Base-by-base conservation (phyloP, 2,797 vertebrate species). In the Sebastiscus albofasciatus region DNA sequence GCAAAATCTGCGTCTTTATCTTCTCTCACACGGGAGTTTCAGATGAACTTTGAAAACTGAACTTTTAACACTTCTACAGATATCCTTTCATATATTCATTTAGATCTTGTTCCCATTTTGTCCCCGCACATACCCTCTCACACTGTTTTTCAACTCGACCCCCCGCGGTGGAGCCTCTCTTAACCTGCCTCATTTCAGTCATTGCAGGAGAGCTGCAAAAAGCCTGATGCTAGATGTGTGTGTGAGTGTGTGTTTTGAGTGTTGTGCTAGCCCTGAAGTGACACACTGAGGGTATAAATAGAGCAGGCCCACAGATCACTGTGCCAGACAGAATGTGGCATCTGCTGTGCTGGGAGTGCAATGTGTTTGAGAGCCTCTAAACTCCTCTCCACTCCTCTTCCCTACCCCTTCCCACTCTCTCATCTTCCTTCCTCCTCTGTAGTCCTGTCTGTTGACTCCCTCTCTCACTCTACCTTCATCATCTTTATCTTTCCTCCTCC, bases 251-350 rank as follows among this genome's bases (percentile, higher is more conserved):
- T 27, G 71, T 72, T 67, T 85, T 66, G 82, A 84, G 82, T 87
- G 84, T 81, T 76, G 72, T 78, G 83, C 77, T 83, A 89, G 89
- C 91, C 92, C 90, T 92, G 89, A 92, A 92, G 88, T 94, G 93
- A 95, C 93, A 94, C 91, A 80, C 81, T 56, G 75, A 87, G 92
- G 87, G 90, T 96, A 95, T 94, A 95, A 95, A 95, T 95, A 95
- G 94, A 93, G 85, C 92, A 91, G 92, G 87, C 93, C 90, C 90
- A 93, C 93, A 93, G 93, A 95, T 95, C 93, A 92, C 87, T 87
- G 90, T 93, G 90, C 94, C 92, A 94, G 93, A 92, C 94, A 94
- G 94, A 95, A 94, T 94, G 93, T 93, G 92, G 91, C 95, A 95
- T 95, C 94, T 95, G 94, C 91, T 94, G 88, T 92, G 92, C 92